These are phyloP conservation scores for Clarias gariepinus DNA, from an alignment of 2,113 vertebrate species.

Conservation along the genomic window DNA sequence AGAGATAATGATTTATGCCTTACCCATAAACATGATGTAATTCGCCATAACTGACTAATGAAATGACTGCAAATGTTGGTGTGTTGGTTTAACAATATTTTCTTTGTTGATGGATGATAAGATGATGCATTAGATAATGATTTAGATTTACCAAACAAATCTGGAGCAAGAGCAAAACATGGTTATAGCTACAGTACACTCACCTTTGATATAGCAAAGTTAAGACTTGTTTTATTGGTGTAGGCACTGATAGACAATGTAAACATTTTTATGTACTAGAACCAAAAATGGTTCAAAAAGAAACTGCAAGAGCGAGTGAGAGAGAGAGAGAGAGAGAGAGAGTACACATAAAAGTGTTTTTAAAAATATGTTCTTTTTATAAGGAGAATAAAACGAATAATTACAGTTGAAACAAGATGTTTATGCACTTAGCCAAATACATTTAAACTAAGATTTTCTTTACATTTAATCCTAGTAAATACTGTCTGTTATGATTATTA, in stretches of 20 bases:
- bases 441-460: too few relatives aligned
- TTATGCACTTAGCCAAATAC: too few relatives aligned
- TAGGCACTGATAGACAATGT: not conserved
- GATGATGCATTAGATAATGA: not conserved
- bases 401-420: too few relatives aligned
- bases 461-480: too few relatives aligned
- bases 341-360: too few relatives aligned
- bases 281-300: not conserved
- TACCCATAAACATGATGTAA: not conserved
- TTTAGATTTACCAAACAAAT: not conserved
- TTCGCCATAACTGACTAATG: not conserved
- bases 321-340: too few relatives aligned
- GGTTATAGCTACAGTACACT: not conserved
- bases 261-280: not conserved
- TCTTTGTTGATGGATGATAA: not conserved
- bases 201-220: not conserved
- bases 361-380: too few relatives aligned
- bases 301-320: too few relatives aligned
- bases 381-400: too few relatives aligned
- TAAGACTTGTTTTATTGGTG: not conserved
- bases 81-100: not conserved
- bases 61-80: not conserved
- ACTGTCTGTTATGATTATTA: too few relatives aligned
- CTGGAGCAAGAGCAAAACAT: not conserved
- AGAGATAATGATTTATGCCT: not conserved